A percentile compares a stretch with the other conserved stretches of the same genome.
phyloP scores from a whole-genome alignment of 2,113 vertebrate genomes.

The Actenoides hombroni region DNA sequence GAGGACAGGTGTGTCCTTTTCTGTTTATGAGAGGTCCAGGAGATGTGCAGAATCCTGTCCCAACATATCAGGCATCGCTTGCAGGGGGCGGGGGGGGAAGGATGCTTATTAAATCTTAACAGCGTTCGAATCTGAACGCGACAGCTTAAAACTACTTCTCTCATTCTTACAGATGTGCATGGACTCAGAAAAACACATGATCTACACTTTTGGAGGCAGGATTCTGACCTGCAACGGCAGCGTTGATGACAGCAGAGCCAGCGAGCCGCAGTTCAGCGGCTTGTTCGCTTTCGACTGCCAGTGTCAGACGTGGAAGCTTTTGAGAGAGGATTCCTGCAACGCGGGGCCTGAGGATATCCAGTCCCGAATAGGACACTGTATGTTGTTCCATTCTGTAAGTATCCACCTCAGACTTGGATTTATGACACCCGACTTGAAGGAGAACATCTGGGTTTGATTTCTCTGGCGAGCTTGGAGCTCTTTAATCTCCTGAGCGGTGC shows the following conservation, averaged over 20 bases:
- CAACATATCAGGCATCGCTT: background rate
- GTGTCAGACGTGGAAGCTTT: conserved; percentile 89
- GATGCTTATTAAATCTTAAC: background rate
- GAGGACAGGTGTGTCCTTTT: background rate
- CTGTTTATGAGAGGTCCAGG: background rate
- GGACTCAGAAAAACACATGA: conserved; percentile 99
- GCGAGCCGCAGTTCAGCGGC: conserved; percentile 96
- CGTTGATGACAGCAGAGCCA: conserved; percentile 92
- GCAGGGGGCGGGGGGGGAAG: background rate
- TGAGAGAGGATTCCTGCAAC: conserved; percentile 96
- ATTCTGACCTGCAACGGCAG: conserved; percentile 96
- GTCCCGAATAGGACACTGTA: conserved; percentile 98
- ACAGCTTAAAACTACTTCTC: background rate
- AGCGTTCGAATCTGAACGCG: background rate
- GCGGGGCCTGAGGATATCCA: conserved; percentile 97
- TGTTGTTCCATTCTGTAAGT: conserved; percentile 94
- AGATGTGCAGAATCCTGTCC: background rate
- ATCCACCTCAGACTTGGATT: background rate
- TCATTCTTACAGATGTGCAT: conserved; percentile 90
- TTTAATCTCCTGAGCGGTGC: background rate
- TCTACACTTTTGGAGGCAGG: conserved; percentile 96
- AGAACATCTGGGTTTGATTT: background rate
- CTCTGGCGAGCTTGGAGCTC: background rate
- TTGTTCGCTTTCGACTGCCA: conserved; percentile 94
- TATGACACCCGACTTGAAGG: background rate